Conservation (phyloP, 1,140 invertebrate species). For the Macrobrachium nipponense region DNA sequence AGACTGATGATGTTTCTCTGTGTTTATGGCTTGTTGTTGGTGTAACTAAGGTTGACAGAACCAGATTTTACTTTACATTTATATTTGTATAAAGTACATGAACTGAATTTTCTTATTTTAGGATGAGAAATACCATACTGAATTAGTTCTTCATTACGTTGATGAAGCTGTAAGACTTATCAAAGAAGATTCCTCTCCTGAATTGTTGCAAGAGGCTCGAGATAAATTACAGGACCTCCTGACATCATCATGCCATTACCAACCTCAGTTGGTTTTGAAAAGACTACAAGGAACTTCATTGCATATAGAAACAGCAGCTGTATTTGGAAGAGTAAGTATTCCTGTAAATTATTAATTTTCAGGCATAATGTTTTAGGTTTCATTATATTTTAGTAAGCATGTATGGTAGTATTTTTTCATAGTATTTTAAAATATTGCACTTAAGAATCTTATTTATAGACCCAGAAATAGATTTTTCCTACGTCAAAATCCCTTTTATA, state of each 20-base stretch:
- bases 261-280: conserved; percentile 70
- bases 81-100: no score
- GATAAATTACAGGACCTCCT: conserved; percentile 70
- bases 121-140: conserved; percentile 73
- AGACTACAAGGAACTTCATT: conserved; percentile 70
- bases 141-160: conserved; percentile 71
- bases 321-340: conserved; percentile 71
- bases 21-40: no score
- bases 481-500: no score
- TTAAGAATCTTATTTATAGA: no score
- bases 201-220: conserved; percentile 64
- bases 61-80: no score
- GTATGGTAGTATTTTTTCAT: conserved; percentile 15
- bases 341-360: background rate
- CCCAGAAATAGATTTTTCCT: no score
- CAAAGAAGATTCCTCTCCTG: conserved; percentile 47
- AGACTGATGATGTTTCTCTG: no score
- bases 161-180: conserved; percentile 68
- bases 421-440: conserved; percentile 66
- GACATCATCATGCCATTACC: conserved; percentile 69
- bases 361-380: background rate
- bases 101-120: conserved; percentile 63
- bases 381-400: background rate
- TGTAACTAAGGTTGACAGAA: no score
- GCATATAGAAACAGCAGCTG: conserved; percentile 71